Base-by-base conservation (phyloP, 2,888 invertebrate species). In the Harpalus rufipes region DNA sequence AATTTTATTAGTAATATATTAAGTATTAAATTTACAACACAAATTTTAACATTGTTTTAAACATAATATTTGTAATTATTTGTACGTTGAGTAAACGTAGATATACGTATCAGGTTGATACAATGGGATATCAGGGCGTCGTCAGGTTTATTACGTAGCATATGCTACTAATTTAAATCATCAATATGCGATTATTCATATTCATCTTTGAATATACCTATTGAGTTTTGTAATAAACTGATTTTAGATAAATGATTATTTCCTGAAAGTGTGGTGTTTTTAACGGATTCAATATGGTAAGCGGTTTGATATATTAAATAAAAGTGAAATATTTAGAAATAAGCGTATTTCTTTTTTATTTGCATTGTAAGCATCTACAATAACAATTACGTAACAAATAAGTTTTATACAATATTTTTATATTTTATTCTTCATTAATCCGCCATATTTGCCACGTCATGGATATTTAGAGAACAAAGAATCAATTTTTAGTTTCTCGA, bases 231-330 rank as follows among this genome's bases (percentile, higher is more conserved):
- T 51, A 84, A 78, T 84, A 84, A 84, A 74, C 78, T 84, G 84
- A 78, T 84, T 84, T 84, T 84, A 84, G 84, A 76, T 78, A 84
- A 84, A 84, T 84, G 78, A 65, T 41, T 83, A 59, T 76, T 51
- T 78, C 84, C 78, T 80, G 72, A 80, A 63, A 80, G 85, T 80
- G 85, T 79, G 79, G 85, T 85, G 79, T 56, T 68, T 58, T 25
- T 65, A 58, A 59, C 78, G 85, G 85, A 85, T 63, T 58, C 85
- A 85, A 85, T 85, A 85, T 85, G 85, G 85, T 85, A 85, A 85
- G 85, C 79, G 80, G 85, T 85, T 80, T 79, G 84, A 56, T 56
- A 81, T 72, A 80, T 80, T 80, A 59, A 80, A 80, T 80, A 80
- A 80, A 59, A 61, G 18, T 61, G 80, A 61, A 32, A 80, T 61